phyloP scores from a whole-genome alignment of 1,140 invertebrate genomes.

The Drosophila miranda region DNA sequence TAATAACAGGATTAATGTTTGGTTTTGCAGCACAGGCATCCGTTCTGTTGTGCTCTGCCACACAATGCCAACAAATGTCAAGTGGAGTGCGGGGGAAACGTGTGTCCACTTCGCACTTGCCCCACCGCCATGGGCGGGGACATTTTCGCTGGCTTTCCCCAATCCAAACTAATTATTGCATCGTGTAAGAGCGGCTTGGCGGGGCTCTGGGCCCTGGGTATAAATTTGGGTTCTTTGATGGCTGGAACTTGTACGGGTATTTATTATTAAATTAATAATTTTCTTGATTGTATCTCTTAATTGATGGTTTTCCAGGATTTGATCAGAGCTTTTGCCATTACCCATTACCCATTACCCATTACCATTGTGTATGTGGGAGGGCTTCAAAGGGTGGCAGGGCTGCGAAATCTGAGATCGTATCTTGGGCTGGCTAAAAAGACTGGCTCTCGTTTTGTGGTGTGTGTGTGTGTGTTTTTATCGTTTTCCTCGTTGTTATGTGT shows the following conservation, averaged over 20 bases:
- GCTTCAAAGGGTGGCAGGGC: no score
- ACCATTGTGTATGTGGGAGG: no score
- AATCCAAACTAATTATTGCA: neutral
- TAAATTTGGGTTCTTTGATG: slow-evolving; percentile 15
- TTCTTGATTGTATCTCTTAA: slow-evolving; percentile 70
- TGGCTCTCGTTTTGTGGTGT: slow-evolving; percentile 36
- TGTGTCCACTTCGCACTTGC: no score
- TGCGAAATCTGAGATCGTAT: slow-evolving; percentile 4
- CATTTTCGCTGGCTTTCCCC: no score
- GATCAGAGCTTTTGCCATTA: no score
- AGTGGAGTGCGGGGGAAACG: no score
- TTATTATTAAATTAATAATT: slow-evolving; percentile 51
- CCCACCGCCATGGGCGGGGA: no score
- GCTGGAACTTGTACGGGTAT: slow-evolving; percentile 23
- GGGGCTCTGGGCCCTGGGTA: neutral
- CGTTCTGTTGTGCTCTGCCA: no score
- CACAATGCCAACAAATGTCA: no score
- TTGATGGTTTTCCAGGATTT: slow-evolving; percentile 59
- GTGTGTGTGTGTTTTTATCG: slow-evolving; percentile 26
- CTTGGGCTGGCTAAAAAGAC: slow-evolving; percentile 29
- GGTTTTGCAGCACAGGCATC: no score
- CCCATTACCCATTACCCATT: no score
- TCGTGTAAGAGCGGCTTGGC: slow-evolving; percentile 16
- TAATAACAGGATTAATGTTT: no score
- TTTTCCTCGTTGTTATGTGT: slow-evolving; percentile 51